Evolutionary conservation across 2,113 vertebrate species (phyloP).

Genomic region (Gnathonemus longibarbis): DNA sequence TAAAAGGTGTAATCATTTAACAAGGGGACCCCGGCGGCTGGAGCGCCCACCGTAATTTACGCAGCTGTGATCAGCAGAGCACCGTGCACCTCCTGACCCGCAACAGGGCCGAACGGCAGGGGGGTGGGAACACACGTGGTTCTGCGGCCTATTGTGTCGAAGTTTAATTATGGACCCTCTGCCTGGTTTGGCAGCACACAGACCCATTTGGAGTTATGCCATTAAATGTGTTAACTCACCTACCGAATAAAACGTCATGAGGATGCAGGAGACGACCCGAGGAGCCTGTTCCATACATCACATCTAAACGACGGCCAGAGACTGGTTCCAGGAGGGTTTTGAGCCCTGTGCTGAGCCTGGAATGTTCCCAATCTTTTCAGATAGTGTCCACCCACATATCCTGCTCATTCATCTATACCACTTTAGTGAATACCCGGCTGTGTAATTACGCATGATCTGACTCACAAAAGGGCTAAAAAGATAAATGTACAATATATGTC

Average conservation of each 20-base stretch:
- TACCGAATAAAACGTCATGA: background rate
- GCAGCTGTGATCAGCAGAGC: slow-evolving; percentile 67
- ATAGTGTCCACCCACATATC: background rate
- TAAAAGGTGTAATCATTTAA: slow-evolving; percentile 71
- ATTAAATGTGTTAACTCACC: background rate
- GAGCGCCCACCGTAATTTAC: slow-evolving; percentile 46
- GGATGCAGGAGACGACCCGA: background rate
- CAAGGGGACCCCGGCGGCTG: slow-evolving; percentile 40
- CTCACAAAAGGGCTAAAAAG: background rate
- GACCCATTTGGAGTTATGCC: background rate
- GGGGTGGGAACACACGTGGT: background rate
- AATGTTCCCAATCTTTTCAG: background rate
- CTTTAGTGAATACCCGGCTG: background rate
- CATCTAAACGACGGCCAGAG: background rate
- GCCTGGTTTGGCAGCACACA: background rate
- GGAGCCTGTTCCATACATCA: background rate
- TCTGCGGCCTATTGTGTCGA: background rate
- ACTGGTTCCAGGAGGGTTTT: background rate
- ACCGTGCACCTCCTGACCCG: slow-evolving; percentile 26
- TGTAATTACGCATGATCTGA: background rate
- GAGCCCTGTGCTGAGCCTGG: background rate
- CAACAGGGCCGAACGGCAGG: background rate
- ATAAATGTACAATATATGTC: background rate
- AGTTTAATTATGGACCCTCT: slow-evolving; percentile 15
- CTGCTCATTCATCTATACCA: background rate